phyloP scores from a whole-genome alignment of 2,888 invertebrate genomes.

The Oligia fasciuncula region DNA sequence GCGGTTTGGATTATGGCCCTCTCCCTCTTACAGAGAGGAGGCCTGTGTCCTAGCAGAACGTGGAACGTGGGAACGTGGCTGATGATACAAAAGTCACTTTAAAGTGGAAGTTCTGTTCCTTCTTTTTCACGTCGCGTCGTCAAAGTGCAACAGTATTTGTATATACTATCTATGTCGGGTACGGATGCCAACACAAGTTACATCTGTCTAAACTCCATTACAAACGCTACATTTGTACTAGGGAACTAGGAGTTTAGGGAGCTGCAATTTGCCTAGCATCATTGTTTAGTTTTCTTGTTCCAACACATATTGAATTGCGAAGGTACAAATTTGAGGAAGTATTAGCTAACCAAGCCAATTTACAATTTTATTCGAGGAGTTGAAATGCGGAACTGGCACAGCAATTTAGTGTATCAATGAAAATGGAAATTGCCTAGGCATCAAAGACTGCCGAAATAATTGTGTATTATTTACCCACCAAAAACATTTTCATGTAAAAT shows the following conservation, averaged over 20 bases:
- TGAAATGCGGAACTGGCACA: background rate
- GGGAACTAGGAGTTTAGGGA: conserved; percentile 28
- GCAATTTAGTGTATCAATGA: background rate
- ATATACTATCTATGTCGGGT: conserved; percentile 29
- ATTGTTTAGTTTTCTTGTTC: conserved; percentile 25
- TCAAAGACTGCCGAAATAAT: background rate
- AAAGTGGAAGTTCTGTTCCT: conserved; percentile 41
- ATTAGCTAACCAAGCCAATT: background rate
- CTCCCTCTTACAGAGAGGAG: background rate
- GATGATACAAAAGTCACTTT: background rate
- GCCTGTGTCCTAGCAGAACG: background rate
- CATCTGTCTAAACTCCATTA: conserved; percentile 61
- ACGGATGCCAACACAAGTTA: conserved; percentile 51
- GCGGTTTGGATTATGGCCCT: background rate
- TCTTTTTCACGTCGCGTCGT: background rate
- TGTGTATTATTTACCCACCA: no score
- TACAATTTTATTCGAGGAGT: background rate
- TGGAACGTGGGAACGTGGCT: no score
- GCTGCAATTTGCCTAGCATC: conserved; percentile 35
- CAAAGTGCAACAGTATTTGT: conserved; percentile 35
- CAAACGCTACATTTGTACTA: conserved; percentile 51
- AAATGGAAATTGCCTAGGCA: background rate
- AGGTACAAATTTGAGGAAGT: background rate
- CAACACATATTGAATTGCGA: conserved; percentile 1
- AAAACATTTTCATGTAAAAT: no score